Base-by-base conservation (phyloP, 2,113 vertebrate genomes). In the Gymnocephalus cernua region DNA sequence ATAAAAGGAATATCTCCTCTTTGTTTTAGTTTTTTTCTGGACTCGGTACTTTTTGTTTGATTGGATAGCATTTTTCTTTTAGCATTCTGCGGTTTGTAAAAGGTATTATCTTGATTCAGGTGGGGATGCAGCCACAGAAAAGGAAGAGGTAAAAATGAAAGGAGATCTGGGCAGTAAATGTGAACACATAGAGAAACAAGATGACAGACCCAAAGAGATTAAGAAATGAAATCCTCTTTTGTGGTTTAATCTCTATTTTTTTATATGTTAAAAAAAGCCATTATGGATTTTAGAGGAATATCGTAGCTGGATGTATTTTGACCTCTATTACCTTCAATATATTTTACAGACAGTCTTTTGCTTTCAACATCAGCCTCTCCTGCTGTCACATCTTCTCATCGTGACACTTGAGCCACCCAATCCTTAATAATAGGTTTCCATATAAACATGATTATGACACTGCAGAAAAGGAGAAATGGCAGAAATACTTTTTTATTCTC, bases 81-180 rank as follows among this genome's bases (percentile, higher is more conserved):
- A 41, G 65, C 57, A 50, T 44, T 76, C 41, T n/a, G 80, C 18
- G 73, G 35, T 77, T 82, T 82, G 50, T 83, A 53, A 84, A 84
- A 76, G 61, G 45, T 41, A 41, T 82, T 66, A 50, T 88, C 68
- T 82, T 16, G 19, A 83, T 51, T 47, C 23, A 72, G 48, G 61
- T 68, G 45, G 21, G 19, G 44, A n/a, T 0, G 25, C 38, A 35
- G 25, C 74, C 41, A 23, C 29, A 67, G 74, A 58, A 27, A 23
- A 47, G 21, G 18, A 53, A 45, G 80, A 76, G 23, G 66, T 1
- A 44, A 50, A 77, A 48, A 38, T 70, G 61, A 79, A 82, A 84
- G 19, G n/a, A 53, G 62, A 86, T 81, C 74, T 61, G 27, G 21
- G 48, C 4, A 21, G 50, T 1, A 65, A 62, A 69, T 47, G 59